Percentiles rank a stretch among this genome's conserved stretches.
Evolutionary conservation across 1,140 invertebrate genomes (phyloP).

Genomic region (Manduca sexta): DNA sequence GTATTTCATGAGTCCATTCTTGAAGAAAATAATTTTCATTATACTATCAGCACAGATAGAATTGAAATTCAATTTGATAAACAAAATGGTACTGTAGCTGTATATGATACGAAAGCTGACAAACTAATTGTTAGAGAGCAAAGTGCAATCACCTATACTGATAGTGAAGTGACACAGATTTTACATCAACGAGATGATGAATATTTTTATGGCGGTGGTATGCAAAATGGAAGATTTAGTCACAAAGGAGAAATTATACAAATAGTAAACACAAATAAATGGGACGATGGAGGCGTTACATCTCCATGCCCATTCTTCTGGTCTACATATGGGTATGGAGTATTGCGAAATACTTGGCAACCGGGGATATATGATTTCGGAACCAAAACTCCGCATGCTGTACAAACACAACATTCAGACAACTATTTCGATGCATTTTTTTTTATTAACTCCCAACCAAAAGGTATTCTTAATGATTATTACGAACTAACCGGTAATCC

Average conservation of each 20-base stretch:
- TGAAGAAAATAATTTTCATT: slow-evolving; percentile 24
- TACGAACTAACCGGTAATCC: slow-evolving; percentile 56
- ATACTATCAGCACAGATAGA: slow-evolving; percentile 38
- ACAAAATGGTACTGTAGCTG: slow-evolving; percentile 35
- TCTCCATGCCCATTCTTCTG: slow-evolving; percentile 62
- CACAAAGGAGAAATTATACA: slow-evolving; percentile 57
- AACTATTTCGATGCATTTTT: slow-evolving; percentile 50
- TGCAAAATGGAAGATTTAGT: slow-evolving; percentile 61
- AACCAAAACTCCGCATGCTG: slow-evolving; percentile 18
- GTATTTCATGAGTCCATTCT: slow-evolving; percentile 38
- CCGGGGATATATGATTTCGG: slow-evolving; percentile 55
- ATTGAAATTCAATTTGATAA: slow-evolving; percentile 51
- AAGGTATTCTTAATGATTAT: slow-evolving; percentile 52
- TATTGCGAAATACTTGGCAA: slow-evolving; percentile 57
- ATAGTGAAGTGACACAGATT: slow-evolving; percentile 30
- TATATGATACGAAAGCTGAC: slow-evolving; percentile 37
- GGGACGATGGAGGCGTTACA: slow-evolving; percentile 53
- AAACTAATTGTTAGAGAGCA: slow-evolving; percentile 43
- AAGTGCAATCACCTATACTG: slow-evolving; percentile 32
- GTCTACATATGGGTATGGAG: slow-evolving; percentile 56
- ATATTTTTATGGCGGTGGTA: slow-evolving; percentile 59
- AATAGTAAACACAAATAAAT: slow-evolving; percentile 52
- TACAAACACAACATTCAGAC: slow-evolving; percentile 36
- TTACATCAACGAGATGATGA: slow-evolving; percentile 41
- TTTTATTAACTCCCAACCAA: slow-evolving; percentile 44